Conservation (phyloP, 2,113 vertebrate genomes). For the Aix galericulata region DNA sequence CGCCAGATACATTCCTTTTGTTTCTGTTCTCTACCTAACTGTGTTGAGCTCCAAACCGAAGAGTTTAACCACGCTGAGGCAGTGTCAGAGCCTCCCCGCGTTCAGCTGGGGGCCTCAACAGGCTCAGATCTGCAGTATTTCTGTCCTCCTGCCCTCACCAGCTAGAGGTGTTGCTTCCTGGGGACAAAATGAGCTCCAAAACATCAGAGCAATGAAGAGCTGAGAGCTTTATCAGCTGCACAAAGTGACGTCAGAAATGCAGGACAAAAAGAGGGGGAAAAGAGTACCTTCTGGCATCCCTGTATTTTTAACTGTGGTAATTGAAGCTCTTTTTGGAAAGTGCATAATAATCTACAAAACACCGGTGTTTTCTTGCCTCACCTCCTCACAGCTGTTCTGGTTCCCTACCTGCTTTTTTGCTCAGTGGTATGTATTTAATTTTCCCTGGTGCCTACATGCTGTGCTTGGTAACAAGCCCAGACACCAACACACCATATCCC, state of each 20-base stretch:
- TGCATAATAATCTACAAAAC: neutral
- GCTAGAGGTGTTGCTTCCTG: neutral
- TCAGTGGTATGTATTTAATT: accelerated
- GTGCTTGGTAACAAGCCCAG: neutral
- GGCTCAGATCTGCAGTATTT: neutral
- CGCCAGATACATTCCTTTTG: neutral
- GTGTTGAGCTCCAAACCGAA: neutral
- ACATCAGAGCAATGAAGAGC: neutral
- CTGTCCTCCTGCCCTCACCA: neutral
- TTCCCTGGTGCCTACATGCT: accelerated
- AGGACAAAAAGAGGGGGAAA: neutral
- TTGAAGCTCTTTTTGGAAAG: neutral
- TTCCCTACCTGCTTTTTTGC: neutral
- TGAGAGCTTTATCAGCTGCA: neutral
- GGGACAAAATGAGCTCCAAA: neutral
- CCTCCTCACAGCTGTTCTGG: neutral
- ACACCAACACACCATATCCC: neutral
- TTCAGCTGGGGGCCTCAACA: accelerated
- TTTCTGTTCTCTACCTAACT: neutral
- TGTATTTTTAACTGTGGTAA: neutral
- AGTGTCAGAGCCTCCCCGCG: accelerated
- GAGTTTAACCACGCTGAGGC: neutral
- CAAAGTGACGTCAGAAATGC: neutral
- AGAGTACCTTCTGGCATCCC: neutral
- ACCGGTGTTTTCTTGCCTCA: neutral